phyloP scores from a whole-genome alignment of 1,140 invertebrate species.

The Anoplophora glabripennis region DNA sequence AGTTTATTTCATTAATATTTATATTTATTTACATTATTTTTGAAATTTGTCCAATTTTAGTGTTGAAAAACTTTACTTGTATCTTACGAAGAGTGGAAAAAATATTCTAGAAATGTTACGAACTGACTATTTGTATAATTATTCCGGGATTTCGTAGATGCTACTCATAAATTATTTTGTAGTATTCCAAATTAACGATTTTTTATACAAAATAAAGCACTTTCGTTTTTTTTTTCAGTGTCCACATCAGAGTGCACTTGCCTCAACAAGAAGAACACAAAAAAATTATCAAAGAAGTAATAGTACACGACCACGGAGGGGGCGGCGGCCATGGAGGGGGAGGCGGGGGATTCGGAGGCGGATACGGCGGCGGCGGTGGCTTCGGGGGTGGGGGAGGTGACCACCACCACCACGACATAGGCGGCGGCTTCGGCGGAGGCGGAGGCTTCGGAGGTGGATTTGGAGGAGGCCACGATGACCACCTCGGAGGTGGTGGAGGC shows the following conservation, averaged over 20 bases:
- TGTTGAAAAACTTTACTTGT: too few relatives aligned
- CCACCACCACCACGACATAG: slow-evolving; percentile 25
- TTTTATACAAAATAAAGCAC: too few relatives aligned
- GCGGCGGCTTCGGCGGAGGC: slow-evolving; percentile 28
- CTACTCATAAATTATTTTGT: too few relatives aligned
- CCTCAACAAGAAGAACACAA: slow-evolving; percentile 26
- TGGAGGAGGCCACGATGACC: slow-evolving; percentile 16
- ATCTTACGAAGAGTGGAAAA: too few relatives aligned
- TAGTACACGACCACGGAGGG: slow-evolving; percentile 25
- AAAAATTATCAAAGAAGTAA: slow-evolving; percentile 22
- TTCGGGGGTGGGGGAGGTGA: slow-evolving; percentile 15
- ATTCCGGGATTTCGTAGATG: too few relatives aligned
- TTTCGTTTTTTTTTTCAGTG: slow-evolving; percentile 35
- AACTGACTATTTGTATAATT: too few relatives aligned
- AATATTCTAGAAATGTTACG: too few relatives aligned
- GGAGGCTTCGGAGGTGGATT: slow-evolving; percentile 25
- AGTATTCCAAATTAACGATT: too few relatives aligned
- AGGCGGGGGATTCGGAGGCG: slow-evolving; percentile 25
- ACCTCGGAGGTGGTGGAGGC: slow-evolving; percentile 16
- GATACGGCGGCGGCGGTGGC: slow-evolving; percentile 15
- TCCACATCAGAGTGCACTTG: slow-evolving; percentile 43
- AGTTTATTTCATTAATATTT: too few relatives aligned
- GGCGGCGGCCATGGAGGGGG: slow-evolving; percentile 18
- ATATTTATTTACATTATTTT: too few relatives aligned
- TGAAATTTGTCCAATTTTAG: too few relatives aligned